Conservation (phyloP, 2,797 vertebrate species). For the Gambusia yucatana region DNA sequence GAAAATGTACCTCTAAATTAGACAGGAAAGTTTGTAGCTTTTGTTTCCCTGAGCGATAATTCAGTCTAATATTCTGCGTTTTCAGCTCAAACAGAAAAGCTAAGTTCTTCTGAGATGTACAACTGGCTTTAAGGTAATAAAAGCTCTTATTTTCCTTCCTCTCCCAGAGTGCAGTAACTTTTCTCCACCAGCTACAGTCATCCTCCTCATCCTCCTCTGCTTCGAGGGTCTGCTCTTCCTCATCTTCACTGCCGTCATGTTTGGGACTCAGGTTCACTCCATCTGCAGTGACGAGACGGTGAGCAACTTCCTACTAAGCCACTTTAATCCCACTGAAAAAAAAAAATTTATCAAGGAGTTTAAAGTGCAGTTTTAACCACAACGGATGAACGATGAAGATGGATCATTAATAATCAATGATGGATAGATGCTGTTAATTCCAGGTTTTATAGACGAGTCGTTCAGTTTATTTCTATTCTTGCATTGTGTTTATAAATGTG, state of each 20-base stretch:
- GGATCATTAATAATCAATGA: too few species aligned
- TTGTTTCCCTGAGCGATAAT: background rate
- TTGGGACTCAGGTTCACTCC: constrained; percentile 97
- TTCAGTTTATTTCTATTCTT: too few species aligned
- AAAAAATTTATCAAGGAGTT: background rate
- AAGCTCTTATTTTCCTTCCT: background rate
- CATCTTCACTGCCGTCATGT: constrained; percentile 98
- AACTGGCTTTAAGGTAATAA: background rate
- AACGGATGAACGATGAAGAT: too few species aligned
- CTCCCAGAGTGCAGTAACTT: constrained; percentile 94
- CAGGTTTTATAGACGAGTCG: too few species aligned
- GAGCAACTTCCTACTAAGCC: constrained; percentile 57
- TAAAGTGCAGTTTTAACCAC: background rate
- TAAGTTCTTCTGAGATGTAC: background rate
- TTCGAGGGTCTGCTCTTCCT: constrained; percentile 97
- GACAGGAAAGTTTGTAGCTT: background rate
- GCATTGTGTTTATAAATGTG: too few species aligned
- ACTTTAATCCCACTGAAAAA: background rate
- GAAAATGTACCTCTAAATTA: background rate
- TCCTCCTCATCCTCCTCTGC: constrained; percentile 96
- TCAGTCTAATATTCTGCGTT: background rate
- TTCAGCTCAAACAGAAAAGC: background rate
- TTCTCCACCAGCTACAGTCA: constrained; percentile 93
- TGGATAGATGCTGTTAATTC: too few species aligned
- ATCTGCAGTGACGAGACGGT: constrained; percentile 98